Percentiles rank a stretch among this genome's conserved stretches.
Evolutionary conservation across 2,888 invertebrate species (phyloP).

Genomic region (Sussaba pulchella): DNA sequence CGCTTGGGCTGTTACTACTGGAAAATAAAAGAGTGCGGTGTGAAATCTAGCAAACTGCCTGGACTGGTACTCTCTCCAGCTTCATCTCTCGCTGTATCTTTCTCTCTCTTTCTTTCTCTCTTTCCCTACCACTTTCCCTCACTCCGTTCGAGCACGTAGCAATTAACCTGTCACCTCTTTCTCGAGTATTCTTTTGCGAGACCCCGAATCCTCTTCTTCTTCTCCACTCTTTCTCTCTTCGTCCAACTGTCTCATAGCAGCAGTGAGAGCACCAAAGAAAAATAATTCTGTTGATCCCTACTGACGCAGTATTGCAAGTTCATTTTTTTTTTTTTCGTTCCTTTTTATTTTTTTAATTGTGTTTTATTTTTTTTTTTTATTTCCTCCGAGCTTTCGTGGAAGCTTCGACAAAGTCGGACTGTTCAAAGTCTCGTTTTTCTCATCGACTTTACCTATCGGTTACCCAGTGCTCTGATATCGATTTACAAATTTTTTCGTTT

Average conservation of each 20-base stretch:
- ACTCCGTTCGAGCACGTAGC: conserved; percentile 51
- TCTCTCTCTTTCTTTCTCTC: no score
- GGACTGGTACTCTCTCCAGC: neutral
- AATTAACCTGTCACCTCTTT: conserved; percentile 67
- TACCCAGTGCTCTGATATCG: conserved; percentile 17
- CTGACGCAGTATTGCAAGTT: conserved; percentile 4
- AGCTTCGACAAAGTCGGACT: conserved; percentile 22
- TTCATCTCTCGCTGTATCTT: neutral
- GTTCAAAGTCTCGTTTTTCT: conserved; percentile 20
- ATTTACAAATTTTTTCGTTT: conserved; percentile 22
- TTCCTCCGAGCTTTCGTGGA: neutral
- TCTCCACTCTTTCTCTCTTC: conserved; percentile 17
- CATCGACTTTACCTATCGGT: conserved; percentile 16
- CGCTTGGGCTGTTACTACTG: conserved; percentile 16
- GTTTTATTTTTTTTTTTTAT: conserved; percentile 12
- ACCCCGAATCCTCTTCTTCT: neutral
- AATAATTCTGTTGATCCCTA: conserved; percentile 39
- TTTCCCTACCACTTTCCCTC: neutral
- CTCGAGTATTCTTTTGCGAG: conserved; percentile 48
- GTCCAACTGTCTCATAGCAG: neutral
- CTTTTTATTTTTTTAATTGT: neutral
- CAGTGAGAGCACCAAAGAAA: conserved; percentile 3
- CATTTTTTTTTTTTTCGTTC: neutral
- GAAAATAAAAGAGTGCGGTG: conserved; percentile 31
- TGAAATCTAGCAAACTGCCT: conserved; percentile 55